These are phyloP conservation scores for Drosophila robusta DNA, from an alignment of 2,888 invertebrate species.

Conservation along the genomic window DNA sequence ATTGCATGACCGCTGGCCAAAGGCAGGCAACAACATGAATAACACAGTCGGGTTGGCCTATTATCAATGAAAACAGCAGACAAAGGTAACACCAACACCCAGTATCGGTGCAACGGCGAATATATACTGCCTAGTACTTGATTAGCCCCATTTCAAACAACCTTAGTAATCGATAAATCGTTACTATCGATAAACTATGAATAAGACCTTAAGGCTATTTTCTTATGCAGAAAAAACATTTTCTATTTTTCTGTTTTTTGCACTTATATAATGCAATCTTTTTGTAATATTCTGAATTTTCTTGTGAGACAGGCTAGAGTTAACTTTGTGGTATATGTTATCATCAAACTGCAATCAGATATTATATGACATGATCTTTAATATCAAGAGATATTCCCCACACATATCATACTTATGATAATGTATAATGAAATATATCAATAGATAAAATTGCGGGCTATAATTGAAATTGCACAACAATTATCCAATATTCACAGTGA, in stretches of 20 bases:
- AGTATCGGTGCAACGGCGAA: neutral
- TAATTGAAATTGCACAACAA: conserved; percentile 27
- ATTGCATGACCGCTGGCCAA: conserved; percentile 38
- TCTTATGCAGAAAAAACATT: neutral
- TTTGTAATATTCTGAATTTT: no score
- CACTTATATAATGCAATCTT: neutral
- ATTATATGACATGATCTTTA: neutral
- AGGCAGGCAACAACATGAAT: conserved; percentile 3
- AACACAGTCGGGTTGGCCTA: conserved; percentile 12
- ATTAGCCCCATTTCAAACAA: neutral
- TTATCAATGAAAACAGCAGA: conserved; percentile 36
- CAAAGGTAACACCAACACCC: conserved; percentile 23
- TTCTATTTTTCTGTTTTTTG: neutral
- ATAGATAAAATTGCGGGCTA: conserved; percentile 7
- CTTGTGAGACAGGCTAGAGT: neutral
- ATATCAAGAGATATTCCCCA: neutral
- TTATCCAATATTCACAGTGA: conserved; percentile 34
- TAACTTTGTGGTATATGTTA: neutral
- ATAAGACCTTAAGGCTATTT: no score
- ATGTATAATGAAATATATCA: neutral
- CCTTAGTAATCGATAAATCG: neutral
- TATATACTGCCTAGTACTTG: neutral
- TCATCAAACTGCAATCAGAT: no score
- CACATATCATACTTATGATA: neutral
- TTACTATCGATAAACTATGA: no score